Conservation (phyloP, 2,113 vertebrate genomes). For the Rhadina sibilatrix region DNA sequence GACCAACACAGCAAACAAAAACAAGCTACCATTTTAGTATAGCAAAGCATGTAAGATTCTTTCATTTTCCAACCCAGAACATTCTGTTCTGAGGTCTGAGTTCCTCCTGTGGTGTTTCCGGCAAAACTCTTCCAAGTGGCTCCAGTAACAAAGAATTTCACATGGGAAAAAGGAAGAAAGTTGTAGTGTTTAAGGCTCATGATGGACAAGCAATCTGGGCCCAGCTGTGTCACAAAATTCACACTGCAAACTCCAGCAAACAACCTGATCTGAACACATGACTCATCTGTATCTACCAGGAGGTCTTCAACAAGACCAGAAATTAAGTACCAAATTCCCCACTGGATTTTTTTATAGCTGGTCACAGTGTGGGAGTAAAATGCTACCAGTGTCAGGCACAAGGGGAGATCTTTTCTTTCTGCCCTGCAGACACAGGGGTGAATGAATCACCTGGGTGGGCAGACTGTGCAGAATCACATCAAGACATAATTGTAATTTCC, state of each 20-base stretch:
- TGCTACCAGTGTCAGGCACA: not conserved
- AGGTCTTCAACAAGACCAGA: not conserved
- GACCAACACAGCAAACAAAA: not conserved
- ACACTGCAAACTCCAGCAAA: not conserved
- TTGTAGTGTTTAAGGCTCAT: not conserved
- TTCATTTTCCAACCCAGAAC: slow-evolving; percentile 4
- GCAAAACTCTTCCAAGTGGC: not conserved
- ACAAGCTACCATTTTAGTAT: not conserved
- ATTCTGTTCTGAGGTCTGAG: not conserved
- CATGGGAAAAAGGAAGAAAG: not conserved
- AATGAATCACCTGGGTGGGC: not conserved
- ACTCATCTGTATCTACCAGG: not conserved
- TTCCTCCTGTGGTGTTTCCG: not conserved
- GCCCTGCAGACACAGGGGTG: not conserved
- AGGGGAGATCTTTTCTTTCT: not conserved
- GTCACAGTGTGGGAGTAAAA: not conserved
- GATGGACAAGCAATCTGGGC: not conserved
- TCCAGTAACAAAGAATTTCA: not conserved
- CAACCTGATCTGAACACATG: not conserved
- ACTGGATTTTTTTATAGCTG: not conserved
- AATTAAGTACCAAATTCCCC: not conserved
- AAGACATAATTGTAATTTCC: not conserved
- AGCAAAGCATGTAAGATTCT: not conserved
- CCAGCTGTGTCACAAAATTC: not conserved
- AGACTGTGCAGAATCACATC: not conserved